Conservation (phyloP, 1,140 invertebrate species). For the Drosophila subobscura region DNA sequence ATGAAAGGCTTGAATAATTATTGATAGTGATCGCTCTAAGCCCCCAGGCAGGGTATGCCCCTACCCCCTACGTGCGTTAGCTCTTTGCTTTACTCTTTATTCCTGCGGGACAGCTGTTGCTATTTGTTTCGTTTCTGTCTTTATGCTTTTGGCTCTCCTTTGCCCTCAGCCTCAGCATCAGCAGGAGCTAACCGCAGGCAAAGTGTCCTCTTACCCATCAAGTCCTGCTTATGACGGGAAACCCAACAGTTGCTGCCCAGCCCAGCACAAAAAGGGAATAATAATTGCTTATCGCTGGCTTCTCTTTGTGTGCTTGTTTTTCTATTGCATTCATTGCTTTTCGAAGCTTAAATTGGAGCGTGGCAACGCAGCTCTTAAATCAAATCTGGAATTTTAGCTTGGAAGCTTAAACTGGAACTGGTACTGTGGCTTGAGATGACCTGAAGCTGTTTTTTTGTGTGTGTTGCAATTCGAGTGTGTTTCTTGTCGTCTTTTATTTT, state of each 20-base stretch:
- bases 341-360: conserved; percentile 10
- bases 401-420: no score
- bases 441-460: neutral
- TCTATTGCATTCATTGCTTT: conserved; percentile 28
- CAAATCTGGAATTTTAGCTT: neutral
- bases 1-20: conserved; percentile 6
- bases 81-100: neutral
- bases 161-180: neutral
- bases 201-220: no score
- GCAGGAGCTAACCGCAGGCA: no score
- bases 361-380: conserved; percentile 3
- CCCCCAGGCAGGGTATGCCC: neutral
- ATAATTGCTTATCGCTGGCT: conserved; percentile 3
- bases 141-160: neutral
- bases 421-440: neutral
- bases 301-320: conserved; percentile 26
- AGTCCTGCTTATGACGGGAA: no score
- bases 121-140: no score
- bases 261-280: neutral
- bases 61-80: neutral
- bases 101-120: conserved; percentile 5
- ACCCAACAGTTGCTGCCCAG: conserved; percentile 1
- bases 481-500: conserved; percentile 13
- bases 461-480: neutral
- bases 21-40: conserved; percentile 8